phyloP scores from a whole-genome alignment of 1,140 invertebrate genomes.

The Anastrepha obliqua region DNA sequence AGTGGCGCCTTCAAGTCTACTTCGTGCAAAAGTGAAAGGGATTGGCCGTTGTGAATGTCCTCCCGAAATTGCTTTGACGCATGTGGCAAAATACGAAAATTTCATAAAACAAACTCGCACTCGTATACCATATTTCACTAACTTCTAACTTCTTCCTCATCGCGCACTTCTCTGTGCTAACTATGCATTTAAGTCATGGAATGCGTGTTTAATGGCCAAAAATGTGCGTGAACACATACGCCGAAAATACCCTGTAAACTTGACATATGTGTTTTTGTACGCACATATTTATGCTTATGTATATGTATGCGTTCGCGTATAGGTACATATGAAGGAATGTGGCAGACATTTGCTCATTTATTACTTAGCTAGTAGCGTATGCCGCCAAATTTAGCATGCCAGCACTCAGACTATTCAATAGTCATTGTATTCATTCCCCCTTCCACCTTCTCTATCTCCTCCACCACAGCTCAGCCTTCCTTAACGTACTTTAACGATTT shows the following conservation, averaged over 20 bases:
- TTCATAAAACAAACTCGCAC: neutral
- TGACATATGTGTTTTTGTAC: neutral
- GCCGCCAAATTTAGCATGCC: neutral
- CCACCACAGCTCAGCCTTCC: neutral
- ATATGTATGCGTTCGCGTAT: neutral
- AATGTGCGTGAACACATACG: conserved; percentile 61
- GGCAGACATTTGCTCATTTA: neutral
- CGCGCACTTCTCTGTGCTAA: neutral
- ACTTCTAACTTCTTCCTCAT: neutral
- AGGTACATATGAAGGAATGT: neutral
- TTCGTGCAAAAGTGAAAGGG: conserved; percentile 23
- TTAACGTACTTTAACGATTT: neutral
- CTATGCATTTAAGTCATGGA: conserved; percentile 60
- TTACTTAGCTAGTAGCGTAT: neutral
- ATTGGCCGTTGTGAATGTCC: neutral
- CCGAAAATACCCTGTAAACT: neutral
- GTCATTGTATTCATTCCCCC: neutral
- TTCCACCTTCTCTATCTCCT: neutral
- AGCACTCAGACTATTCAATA: neutral
- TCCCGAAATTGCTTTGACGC: neutral
- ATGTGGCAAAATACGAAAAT: neutral
- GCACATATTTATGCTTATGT: neutral
- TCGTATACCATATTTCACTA: neutral
- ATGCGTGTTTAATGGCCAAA: conserved; percentile 72
- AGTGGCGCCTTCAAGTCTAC: conserved; percentile 28